Conservation (phyloP, 1,140 invertebrate genomes). For the Drosophila pachea region DNA sequence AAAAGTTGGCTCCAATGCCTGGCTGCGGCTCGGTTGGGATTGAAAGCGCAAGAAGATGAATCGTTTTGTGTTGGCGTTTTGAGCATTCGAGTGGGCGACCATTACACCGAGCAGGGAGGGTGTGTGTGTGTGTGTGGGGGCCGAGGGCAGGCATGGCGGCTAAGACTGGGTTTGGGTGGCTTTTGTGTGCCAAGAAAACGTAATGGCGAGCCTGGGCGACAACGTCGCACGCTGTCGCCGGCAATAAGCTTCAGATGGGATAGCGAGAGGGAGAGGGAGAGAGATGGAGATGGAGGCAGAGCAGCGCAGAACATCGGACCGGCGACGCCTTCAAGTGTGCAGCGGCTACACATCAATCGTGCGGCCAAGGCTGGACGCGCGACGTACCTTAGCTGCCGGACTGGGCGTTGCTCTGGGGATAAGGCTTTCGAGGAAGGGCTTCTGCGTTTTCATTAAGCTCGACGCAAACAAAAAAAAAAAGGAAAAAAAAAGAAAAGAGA, state of each 20-base stretch:
- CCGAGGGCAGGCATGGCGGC: background rate
- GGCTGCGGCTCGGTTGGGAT: conserved; percentile 34
- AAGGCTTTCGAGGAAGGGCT: conserved; percentile 19
- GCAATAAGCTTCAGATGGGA: conserved; percentile 31
- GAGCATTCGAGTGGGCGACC: conserved; percentile 64
- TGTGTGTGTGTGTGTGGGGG: background rate
- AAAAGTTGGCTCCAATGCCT: conserved; percentile 48
- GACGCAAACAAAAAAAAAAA: conserved; percentile 16
- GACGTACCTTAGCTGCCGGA: conserved; percentile 6
- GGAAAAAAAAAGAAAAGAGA: background rate
- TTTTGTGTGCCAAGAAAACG: conserved; percentile 39
- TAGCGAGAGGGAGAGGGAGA: background rate
- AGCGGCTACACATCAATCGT: conserved; percentile 67
- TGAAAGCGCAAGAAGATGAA: conserved; percentile 71
- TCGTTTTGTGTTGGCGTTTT: conserved; percentile 75
- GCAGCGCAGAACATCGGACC: conserved; percentile 1
- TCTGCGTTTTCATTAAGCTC: conserved; percentile 67
- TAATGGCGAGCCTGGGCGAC: conserved; percentile 13
- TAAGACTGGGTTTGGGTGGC: conserved; percentile 20
- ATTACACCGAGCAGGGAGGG: conserved; percentile 5
- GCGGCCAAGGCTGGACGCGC: conserved; percentile 47
- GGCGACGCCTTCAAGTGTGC: conserved; percentile 38
- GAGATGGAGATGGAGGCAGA: background rate
- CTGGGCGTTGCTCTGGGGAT: conserved; percentile 32
- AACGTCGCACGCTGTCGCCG: conserved; percentile 31